Percentiles rank a stretch among this genome's conserved stretches.
Conservation (phyloP, 2,113 vertebrate genomes). For the Lethenteron reissneri region DNA sequence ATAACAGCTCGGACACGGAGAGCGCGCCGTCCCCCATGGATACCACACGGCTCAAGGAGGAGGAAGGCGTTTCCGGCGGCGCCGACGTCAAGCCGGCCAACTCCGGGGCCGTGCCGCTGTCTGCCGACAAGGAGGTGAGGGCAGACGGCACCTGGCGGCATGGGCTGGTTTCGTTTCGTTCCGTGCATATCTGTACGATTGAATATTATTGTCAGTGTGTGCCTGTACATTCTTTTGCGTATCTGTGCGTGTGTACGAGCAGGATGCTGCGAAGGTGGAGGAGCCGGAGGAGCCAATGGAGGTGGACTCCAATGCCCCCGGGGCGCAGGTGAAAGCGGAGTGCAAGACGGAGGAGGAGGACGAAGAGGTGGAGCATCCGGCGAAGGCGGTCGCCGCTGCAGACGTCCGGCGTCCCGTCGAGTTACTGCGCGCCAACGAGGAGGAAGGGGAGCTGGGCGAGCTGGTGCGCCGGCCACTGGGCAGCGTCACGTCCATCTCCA, state of each 20-base stretch:
- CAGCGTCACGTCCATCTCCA: conserved; percentile 35
- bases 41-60: conserved; percentile 43
- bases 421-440: too few relatives aligned
- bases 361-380: conserved; percentile 21
- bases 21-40: conserved; percentile 86
- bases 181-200: too few relatives aligned
- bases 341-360: conserved; percentile 24
- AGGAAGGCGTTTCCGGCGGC: conserved; percentile 30
- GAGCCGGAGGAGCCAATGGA: conserved; percentile 35
- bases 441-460: too few relatives aligned
- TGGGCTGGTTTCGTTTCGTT: too few relatives aligned
- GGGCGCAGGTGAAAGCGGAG: conserved; percentile 24
- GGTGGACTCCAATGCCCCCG: conserved; percentile 28
- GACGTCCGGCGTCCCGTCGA: conserved; percentile 6
- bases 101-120: conserved; percentile 13
- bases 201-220: too few relatives aligned
- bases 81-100: conserved; percentile 20
- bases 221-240: too few relatives aligned
- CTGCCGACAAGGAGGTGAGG: too few relatives aligned
- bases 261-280: too few relatives aligned
- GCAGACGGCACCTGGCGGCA: too few relatives aligned
- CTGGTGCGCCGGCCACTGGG: not conserved
- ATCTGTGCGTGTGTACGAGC: too few relatives aligned
- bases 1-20: conserved; percentile 96
- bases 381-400: conserved; percentile 16